These are phyloP conservation scores for Orius laevigatus DNA, from an alignment of 1,140 invertebrate genomes.

Conservation along the genomic window DNA sequence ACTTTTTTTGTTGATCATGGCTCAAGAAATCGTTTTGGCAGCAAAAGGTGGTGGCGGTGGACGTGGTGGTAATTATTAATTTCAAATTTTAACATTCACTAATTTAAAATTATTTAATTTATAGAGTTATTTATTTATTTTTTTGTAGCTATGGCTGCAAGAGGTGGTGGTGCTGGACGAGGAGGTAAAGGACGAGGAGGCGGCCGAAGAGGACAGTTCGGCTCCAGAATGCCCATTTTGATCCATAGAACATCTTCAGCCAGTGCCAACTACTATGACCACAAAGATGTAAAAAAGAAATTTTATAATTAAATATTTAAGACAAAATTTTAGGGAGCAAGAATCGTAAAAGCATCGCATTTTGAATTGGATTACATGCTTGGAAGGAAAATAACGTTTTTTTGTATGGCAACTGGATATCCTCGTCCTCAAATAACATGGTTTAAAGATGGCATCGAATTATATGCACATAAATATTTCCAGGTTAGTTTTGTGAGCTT, in stretches of 20 bases:
- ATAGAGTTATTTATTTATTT: background rate
- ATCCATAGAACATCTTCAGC: constrained; percentile 46
- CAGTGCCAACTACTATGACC: constrained; percentile 48
- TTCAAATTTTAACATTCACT: background rate
- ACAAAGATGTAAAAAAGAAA: constrained; percentile 45
- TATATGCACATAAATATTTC: constrained; percentile 36
- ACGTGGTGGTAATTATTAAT: too few relatives aligned
- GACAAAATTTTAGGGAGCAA: constrained; percentile 31
- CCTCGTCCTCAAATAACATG: constrained; percentile 37
- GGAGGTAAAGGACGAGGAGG: constrained; percentile 24
- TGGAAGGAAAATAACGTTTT: constrained; percentile 39
- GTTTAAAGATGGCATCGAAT: constrained; percentile 41
- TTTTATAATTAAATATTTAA: background rate
- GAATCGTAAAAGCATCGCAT: constrained; percentile 37
- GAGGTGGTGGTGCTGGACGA: constrained; percentile 28
- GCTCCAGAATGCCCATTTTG: constrained; percentile 38
- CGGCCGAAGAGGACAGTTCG: constrained; percentile 29
- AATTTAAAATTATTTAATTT: background rate
- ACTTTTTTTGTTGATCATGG: background rate
- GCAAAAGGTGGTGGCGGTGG: background rate
- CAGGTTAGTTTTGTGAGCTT: constrained; percentile 27
- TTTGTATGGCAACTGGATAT: constrained; percentile 36
- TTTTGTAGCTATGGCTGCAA: constrained; percentile 24
- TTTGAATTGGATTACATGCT: constrained; percentile 42
- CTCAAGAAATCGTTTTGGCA: background rate